phyloP scores from a whole-genome alignment of 2,888 invertebrate species.

The Tribolium freemani region DNA sequence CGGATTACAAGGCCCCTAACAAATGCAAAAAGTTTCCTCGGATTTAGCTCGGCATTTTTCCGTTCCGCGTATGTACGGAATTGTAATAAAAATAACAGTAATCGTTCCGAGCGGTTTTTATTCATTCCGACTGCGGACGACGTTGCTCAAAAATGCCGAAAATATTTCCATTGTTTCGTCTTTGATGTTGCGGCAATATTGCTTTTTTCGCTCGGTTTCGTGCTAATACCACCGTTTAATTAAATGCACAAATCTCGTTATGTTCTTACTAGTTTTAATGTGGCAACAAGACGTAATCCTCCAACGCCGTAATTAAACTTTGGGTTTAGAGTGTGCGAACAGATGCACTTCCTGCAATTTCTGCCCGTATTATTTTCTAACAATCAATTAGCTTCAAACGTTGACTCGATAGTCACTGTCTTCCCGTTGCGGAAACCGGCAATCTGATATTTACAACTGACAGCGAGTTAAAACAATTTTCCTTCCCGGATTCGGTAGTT shows the following conservation, averaged over 20 bases:
- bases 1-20: constrained; percentile 2
- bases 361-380: constrained; percentile 4
- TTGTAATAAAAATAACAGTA: constrained; percentile 33
- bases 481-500: not conserved
- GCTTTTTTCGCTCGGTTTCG: constrained; percentile 5
- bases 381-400: constrained; percentile 3
- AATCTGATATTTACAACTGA: constrained; percentile 16
- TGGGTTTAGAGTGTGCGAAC: constrained; percentile 30
- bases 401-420: not conserved
- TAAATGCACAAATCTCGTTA: constrained; percentile 42
- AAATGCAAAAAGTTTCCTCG: constrained; percentile 17
- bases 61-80: constrained; percentile 14
- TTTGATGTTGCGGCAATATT: constrained; percentile 5
- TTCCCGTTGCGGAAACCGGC: constrained; percentile 6
- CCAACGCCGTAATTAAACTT: constrained; percentile 40
- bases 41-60: constrained; percentile 15
- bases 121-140: constrained; percentile 13
- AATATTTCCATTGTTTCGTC: constrained; percentile 30
- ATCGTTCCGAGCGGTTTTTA: constrained; percentile 16
- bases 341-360: constrained; percentile 32
- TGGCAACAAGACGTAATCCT: constrained; percentile 44
- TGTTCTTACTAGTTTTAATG: constrained; percentile 41
- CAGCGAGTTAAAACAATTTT: constrained; percentile 6
- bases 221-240: constrained; percentile 37
- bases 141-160: constrained; percentile 18